Conservation (phyloP, 2,113 vertebrate genomes). For the Athene cunicularia region DNA sequence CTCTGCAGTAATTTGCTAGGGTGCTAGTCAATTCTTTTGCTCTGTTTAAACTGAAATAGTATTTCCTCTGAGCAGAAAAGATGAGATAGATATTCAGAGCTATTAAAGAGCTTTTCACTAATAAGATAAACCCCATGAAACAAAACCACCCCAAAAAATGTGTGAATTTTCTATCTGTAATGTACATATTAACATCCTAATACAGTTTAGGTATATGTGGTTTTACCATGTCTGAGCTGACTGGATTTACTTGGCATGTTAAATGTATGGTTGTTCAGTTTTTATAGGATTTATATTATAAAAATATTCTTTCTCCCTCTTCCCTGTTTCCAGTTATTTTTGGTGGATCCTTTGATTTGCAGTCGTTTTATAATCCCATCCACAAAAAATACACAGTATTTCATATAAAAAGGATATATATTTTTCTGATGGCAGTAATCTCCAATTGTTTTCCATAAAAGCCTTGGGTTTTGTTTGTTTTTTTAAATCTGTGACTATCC, state of each 20-base stretch:
- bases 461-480: not conserved
- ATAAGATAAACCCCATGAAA: not conserved
- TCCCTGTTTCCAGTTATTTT: not conserved
- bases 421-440: not conserved
- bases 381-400: not conserved
- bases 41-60: not conserved
- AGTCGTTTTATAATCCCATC: not conserved
- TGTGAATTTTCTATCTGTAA: not conserved
- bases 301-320: not conserved
- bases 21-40: not conserved
- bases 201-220: not conserved
- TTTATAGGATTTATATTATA: not conserved
- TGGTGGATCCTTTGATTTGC: not conserved
- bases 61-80: not conserved
- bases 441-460: not conserved
- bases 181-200: not conserved
- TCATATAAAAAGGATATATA: not conserved
- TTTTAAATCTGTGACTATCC: not conserved
- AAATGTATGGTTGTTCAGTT: not conserved
- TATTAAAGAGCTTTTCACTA: not conserved
- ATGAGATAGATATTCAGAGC: not conserved
- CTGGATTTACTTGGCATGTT: not conserved
- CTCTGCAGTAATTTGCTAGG: not conserved
- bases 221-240: not conserved
- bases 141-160: not conserved